Evolutionary conservation across 2,888 invertebrate genomes (phyloP).

Genomic region (Chymomyza procnemis): DNA sequence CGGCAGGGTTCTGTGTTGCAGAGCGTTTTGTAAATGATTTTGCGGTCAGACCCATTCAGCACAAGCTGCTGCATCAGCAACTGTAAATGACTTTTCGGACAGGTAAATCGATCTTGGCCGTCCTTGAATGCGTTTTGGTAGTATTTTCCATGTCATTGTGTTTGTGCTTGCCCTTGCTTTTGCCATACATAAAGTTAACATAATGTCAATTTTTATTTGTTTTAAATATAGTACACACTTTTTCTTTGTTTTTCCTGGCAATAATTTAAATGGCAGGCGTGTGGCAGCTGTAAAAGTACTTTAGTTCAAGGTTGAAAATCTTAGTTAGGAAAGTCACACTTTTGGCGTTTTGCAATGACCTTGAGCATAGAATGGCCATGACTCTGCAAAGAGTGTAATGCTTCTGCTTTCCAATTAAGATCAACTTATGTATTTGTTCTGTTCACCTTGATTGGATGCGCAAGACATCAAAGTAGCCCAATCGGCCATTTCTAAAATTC

Average conservation of each 20-base stretch:
- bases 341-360: constrained; percentile 2
- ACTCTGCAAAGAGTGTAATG: not conserved
- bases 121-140: not conserved
- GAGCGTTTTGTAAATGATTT: constrained; percentile 47
- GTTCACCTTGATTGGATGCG: not conserved
- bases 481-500: not conserved
- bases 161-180: constrained; percentile 11
- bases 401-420: not conserved
- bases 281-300: constrained; percentile 16
- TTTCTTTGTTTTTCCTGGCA: not conserved
- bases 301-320: not conserved
- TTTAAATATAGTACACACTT: no score
- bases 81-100: constrained; percentile 54
- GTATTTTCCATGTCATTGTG: not conserved
- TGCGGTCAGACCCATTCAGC: constrained; percentile 57
- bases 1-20: constrained; percentile 6
- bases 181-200: not conserved
- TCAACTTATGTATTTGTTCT: not conserved
- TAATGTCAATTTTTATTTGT: not conserved
- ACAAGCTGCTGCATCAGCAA: constrained; percentile 57
- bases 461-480: not conserved
- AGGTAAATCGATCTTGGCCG: not conserved
- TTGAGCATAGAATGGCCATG: not conserved
- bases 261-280: constrained; percentile 14
- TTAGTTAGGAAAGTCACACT: not conserved